These are phyloP conservation scores for Ganaspis sp. DNA, from an alignment of 1,140 invertebrate species.

Conservation along the genomic window DNA sequence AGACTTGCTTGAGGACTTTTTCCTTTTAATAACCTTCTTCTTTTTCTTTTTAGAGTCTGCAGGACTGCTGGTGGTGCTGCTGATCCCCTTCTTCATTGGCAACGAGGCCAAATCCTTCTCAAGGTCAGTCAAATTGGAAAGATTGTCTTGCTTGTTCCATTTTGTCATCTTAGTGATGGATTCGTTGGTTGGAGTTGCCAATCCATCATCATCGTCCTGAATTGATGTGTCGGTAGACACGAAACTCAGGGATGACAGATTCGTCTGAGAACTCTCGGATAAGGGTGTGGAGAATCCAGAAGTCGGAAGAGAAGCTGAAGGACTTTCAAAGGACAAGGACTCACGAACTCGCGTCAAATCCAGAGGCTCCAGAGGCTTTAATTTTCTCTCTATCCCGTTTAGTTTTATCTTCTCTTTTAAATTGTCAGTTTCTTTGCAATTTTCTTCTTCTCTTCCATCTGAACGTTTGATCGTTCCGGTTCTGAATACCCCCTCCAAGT, in stretches of 20 bases:
- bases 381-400: not conserved
- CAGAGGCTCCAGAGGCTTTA: not conserved
- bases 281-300: not conserved
- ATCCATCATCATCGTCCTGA: constrained; percentile 54
- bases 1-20: constrained; percentile 59
- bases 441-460: not conserved
- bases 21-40: constrained; percentile 60
- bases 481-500: too few relatives aligned
- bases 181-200: constrained; percentile 63
- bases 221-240: not conserved
- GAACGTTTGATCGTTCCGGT: too few relatives aligned
- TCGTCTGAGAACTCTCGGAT: not conserved
- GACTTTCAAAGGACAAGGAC: not conserved
- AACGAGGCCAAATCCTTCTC: constrained; percentile 51
- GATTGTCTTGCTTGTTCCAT: constrained; percentile 68
- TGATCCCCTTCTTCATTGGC: constrained; percentile 47
- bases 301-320: not conserved
- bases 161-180: constrained; percentile 62
- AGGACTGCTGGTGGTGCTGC: constrained; percentile 48
- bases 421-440: not conserved
- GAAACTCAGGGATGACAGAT: not conserved
- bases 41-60: constrained; percentile 58
- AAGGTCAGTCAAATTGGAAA: constrained; percentile 56
- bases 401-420: not conserved
- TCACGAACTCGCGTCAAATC: not conserved